Evolutionary conservation across 2,113 vertebrate genomes (phyloP).

Genomic region (Gracilinanus agilis): DNA sequence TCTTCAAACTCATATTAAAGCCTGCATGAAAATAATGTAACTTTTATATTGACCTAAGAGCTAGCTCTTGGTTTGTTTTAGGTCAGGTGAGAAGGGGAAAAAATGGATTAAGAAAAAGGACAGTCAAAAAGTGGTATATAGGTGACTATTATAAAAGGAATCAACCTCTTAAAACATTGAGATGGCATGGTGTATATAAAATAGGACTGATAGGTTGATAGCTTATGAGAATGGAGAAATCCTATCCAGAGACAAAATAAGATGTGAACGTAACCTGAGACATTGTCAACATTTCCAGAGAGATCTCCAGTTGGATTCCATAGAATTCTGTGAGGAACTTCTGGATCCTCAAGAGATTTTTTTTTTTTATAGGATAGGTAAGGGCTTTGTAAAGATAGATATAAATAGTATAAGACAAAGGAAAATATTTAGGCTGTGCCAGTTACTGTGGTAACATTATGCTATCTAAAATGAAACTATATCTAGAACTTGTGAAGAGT

Average conservation of each 20-base stretch:
- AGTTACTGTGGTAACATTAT: neutral
- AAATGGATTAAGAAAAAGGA: neutral
- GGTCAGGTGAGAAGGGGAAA: neutral
- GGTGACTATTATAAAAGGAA: neutral
- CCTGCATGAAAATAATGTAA: constrained; percentile 2
- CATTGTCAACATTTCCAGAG: neutral
- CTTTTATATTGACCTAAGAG: neutral
- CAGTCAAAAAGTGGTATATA: neutral
- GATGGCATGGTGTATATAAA: neutral
- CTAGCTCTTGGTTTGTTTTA: neutral
- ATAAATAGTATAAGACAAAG: too few relatives aligned
- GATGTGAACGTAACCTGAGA: neutral
- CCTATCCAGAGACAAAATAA: neutral
- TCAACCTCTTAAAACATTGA: neutral
- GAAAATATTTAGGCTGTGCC: neutral
- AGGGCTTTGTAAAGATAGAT: fast-evolving
- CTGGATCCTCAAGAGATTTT: too few relatives aligned
- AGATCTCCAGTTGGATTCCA: neutral
- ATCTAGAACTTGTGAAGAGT: neutral
- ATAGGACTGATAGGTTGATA: neutral
- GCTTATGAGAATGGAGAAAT: neutral
- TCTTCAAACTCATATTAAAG: neutral
- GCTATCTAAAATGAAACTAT: neutral
- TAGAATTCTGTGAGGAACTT: neutral
- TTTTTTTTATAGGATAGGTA: neutral